These are phyloP conservation scores for Pelodytes ibericus DNA, from an alignment of 2,797 vertebrate species.

Conservation along the genomic window DNA sequence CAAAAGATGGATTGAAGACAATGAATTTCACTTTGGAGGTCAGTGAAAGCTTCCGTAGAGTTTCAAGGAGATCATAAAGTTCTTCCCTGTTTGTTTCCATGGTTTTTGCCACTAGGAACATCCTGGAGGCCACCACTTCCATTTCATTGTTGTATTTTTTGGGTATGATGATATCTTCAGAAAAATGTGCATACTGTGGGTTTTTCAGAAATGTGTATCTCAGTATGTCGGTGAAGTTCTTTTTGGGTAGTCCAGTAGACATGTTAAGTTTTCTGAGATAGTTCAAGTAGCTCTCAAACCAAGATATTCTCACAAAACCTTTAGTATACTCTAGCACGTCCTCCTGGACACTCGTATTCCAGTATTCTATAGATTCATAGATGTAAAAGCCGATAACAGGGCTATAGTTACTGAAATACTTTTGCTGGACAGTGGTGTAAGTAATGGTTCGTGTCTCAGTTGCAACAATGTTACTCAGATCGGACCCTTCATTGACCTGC, in stretches of 20 bases:
- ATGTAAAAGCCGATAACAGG: constrained; percentile 99
- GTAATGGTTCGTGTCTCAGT: constrained; percentile 93
- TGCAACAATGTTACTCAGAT: constrained; percentile 94
- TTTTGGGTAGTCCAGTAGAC: constrained; percentile 87
- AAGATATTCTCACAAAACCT: constrained; percentile 97
- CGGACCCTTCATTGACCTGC: constrained; percentile 94
- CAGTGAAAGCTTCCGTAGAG: constrained; percentile 90
- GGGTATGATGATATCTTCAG: constrained; percentile 96
- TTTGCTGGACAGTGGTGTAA: constrained; percentile 93
- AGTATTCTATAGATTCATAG: constrained; percentile 97
- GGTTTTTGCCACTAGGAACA: constrained; percentile 97
- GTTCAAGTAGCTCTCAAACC: constrained; percentile 96
- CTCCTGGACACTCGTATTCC: constrained; percentile 94
- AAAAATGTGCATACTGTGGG: constrained; percentile 90
- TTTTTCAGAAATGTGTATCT: constrained; percentile 89
- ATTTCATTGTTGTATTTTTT: constrained; percentile 89
- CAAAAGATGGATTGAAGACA: constrained; percentile 97
- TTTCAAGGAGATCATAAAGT: constrained; percentile 96
- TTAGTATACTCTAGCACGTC: constrained; percentile 95
- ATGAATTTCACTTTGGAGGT: constrained; percentile 97
- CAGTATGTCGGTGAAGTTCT: constrained; percentile 91
- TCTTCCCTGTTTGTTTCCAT: constrained; percentile 97
- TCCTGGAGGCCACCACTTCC: constrained; percentile 92
- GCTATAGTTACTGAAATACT: constrained; percentile 96
- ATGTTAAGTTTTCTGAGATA: constrained; percentile 92